Evolutionary conservation across 2,888 invertebrate genomes (phyloP).

Genomic region (Pristionchus japonicus): DNA sequence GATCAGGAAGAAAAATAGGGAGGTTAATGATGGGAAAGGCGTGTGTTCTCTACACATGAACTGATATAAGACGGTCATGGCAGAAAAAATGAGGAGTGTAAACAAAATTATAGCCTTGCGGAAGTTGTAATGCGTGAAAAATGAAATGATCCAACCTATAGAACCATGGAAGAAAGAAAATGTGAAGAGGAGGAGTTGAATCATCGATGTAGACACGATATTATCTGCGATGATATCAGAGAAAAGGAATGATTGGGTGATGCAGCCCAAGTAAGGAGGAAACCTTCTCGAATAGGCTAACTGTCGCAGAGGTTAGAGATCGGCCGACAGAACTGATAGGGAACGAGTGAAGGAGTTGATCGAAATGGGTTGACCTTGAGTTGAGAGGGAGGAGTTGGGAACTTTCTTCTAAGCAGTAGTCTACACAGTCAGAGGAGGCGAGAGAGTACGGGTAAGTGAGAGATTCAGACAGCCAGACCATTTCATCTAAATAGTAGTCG

Average conservation of each 20-base stretch:
- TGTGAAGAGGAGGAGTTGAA: too few relatives aligned
- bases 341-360: neutral
- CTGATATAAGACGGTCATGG: neutral
- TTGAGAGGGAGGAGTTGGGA: conserved; percentile 27
- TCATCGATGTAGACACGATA: neutral
- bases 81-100: neutral
- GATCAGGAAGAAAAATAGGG: neutral
- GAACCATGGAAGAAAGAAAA: too few relatives aligned
- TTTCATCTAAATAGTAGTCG: too few relatives aligned
- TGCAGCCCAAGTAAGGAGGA: neutral
- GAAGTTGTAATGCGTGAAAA: neutral
- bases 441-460: neutral
- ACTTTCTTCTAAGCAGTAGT: conserved; percentile 31
- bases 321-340: neutral
- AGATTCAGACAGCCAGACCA: too few relatives aligned
- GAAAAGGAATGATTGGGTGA: neutral
- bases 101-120: neutral
- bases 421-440: too few relatives aligned
- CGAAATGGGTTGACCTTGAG: conserved; percentile 38
- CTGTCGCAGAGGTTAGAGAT: neutral
- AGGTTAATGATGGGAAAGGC: too few relatives aligned
- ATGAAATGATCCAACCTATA: too few relatives aligned
- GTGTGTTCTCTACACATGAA: neutral
- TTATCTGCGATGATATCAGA: neutral
- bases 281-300: neutral